These are phyloP conservation scores for Gryllus bimaculatus DNA, from an alignment of 1,140 invertebrate species.

Conservation along the genomic window DNA sequence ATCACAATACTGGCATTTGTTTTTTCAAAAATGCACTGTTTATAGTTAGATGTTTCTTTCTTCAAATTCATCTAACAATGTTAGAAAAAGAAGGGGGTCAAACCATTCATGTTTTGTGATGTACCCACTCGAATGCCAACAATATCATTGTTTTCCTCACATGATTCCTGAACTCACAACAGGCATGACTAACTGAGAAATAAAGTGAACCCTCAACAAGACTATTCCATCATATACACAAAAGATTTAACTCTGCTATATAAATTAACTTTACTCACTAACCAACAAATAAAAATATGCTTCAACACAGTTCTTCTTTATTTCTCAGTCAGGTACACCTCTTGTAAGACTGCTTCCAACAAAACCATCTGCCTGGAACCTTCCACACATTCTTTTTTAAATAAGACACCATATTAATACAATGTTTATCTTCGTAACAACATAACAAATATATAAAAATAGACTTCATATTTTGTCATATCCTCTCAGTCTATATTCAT, in stretches of 20 bases:
- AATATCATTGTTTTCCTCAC: not conserved
- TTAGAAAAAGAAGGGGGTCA: not conserved
- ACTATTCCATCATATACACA: not conserved
- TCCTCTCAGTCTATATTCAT: not conserved
- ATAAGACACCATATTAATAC: not conserved
- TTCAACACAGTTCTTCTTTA: not conserved
- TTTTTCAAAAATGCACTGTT: not conserved
- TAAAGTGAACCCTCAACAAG: not conserved
- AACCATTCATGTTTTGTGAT: constrained; percentile 5
- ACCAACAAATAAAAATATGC: constrained; percentile 1
- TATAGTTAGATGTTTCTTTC: not conserved
- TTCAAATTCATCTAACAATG: not conserved
- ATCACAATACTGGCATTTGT: not conserved
- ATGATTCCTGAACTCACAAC: not conserved
- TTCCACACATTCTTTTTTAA: not conserved
- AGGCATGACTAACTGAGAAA: not conserved
- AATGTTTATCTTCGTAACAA: constrained; percentile 5
- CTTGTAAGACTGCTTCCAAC: not conserved
- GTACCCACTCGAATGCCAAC: not conserved
- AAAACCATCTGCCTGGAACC: not conserved
- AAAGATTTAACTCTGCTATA: not conserved
- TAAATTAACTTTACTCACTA: constrained; percentile 6
- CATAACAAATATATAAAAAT: constrained; percentile 6
- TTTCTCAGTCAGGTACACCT: not conserved
- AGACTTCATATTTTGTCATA: constrained; percentile 5